Base-by-base conservation (phyloP, 2,888 invertebrate species). In the Odontocerum albicorne region DNA sequence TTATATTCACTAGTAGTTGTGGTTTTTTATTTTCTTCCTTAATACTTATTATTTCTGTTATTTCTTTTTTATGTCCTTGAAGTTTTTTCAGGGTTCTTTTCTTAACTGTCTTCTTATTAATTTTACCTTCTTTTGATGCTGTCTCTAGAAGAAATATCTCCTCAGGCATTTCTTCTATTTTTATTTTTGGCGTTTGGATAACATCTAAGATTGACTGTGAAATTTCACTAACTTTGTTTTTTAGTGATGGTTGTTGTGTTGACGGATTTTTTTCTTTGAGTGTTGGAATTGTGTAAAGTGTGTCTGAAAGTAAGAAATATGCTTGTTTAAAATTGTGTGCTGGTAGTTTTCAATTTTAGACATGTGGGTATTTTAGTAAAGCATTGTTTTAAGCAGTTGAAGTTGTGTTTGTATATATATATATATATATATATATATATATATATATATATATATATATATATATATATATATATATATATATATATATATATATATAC, bases 61-160 rank as follows among this genome's bases (percentile, higher is more conserved):
- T 44, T 59, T 59, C 60, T 49, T 65, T 63, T 53, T 65, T 63
- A 2, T 67, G 65, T 2, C 68, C 62, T 53, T 38, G 61, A 51
- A 40, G 50, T 62, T 75, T 76, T 60, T 74, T 76, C 12, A 74
- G 68, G 39, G 71, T 70, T 3, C 72, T 68, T 55, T 72, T 76
- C 10, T 72, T 75, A 10, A 68, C 68, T 2, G 15, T 50, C n/a
- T 47, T 39, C 31, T 20, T 39, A n/a, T 56, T 64, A 62, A 16
- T 39, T 47, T 57, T 56, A 16, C 20, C 43, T 39, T 13, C 16
- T 4, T 21, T 20, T 10, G 32, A 10, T 35, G 4, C 20, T 4
- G 22, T 3, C 13, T 46, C 46, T 35, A 31, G 35, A 17, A 35
- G 7, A 6, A 45, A 20, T 55, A 27, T 27, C 6, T 59, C 35